Evolutionary conservation across 2,113 vertebrate genomes (phyloP), one percentile per base, ranked within the genome.

Genomic region (Ameiurus melas): DNA sequence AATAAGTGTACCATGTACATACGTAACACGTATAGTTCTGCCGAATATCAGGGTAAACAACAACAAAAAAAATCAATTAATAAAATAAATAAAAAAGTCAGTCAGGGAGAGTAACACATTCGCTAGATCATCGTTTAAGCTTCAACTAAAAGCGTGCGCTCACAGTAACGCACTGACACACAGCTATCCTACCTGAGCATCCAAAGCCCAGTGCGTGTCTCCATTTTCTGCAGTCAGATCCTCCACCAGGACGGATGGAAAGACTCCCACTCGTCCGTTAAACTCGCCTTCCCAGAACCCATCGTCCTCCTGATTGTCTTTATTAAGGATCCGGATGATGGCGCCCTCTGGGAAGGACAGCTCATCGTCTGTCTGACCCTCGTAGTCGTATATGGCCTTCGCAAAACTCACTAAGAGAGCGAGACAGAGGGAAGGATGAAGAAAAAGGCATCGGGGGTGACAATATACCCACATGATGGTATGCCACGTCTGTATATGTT

Each of bases 201-300:
- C 97, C 60, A 91, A 94, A 20, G 92, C 94, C 94, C 97, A 95
- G 9, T 91, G 95, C 27, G 93, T 62, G 87, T 98, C 97, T 33
- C 98, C 98, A 0, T 98, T 99, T 90, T 99, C 97, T 0, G 97
- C 92, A 0, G 93, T 95, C 19, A 99, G 95, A 88, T 99, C 98
- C 88, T 99, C 98, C 0, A 99, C 98, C 85, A 99, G 89, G 60
- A 99, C 97, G 0, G 98, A 99, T 0, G 98, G 98, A 94, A 99
- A 99, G 88, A 99, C 98, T 0, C 98, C 98, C 3, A 98, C 90
- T 0, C 95, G 95, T 0, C 98, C 97, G 0, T 94, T 98, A 93
- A 99, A 97, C 90, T 99, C 98, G 0, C 98, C 98, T 92, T 99
- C 98, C 98, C 98, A 99, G 93, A 99, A 99, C 25, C 98, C 98